phyloP scores from a whole-genome alignment of 2,113 vertebrate genomes.

The Rhineura floridana region DNA sequence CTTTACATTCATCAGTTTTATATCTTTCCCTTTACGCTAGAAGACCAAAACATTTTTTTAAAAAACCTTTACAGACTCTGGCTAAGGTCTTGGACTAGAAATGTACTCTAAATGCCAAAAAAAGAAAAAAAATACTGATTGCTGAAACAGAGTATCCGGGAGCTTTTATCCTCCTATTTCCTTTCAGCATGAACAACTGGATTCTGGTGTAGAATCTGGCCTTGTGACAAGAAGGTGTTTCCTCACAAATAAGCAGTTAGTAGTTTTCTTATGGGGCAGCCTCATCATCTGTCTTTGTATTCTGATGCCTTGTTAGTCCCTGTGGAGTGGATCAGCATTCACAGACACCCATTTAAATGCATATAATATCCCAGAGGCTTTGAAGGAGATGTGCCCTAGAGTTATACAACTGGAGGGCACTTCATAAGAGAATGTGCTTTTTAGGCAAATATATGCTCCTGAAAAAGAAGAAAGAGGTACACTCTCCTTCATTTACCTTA shows the following conservation, averaged over 20 bases:
- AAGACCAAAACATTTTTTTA: slow-evolving; percentile 30
- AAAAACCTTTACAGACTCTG: slow-evolving; percentile 63
- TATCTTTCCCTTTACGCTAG: slow-evolving; percentile 69
- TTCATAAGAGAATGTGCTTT: not conserved
- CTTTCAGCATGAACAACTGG: slow-evolving; percentile 60
- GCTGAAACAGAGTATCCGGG: slow-evolving; percentile 69
- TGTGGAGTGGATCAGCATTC: not conserved
- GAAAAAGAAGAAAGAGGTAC: not conserved
- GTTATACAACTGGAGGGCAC: not conserved
- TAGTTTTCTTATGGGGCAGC: not conserved
- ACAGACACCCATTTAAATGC: not conserved
- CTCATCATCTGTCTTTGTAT: not conserved
- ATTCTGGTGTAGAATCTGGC: slow-evolving; percentile 65
- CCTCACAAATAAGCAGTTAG: slow-evolving; percentile 14
- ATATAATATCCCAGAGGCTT: not conserved
- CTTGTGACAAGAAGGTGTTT: slow-evolving; percentile 59
- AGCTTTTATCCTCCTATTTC: slow-evolving; percentile 58
- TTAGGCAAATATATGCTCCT: no score
- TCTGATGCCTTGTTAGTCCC: not conserved
- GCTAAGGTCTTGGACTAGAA: slow-evolving; percentile 63
- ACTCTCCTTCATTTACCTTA: not conserved
- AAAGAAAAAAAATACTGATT: slow-evolving; percentile 59
- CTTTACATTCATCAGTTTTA: slow-evolving; percentile 68
- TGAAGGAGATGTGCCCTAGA: accelerated
- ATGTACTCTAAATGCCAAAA: slow-evolving; percentile 61